Base-by-base conservation (phyloP, 1,140 invertebrate genomes). In the Lepidurus arcticus region DNA sequence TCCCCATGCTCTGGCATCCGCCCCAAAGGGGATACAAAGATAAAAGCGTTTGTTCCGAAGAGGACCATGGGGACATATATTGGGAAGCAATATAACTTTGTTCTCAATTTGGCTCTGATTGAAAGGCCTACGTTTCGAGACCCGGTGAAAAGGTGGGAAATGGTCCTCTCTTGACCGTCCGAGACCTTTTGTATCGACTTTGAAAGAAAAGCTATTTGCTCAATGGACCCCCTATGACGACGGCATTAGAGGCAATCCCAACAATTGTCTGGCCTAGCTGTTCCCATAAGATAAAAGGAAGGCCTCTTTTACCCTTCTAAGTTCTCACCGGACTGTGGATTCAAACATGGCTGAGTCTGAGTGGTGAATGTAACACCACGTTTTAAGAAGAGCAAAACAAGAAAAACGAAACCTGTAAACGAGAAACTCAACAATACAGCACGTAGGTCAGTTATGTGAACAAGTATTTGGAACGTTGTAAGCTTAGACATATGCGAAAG, bases 71-170 rank as follows among this genome's bases (percentile, higher is more conserved):
- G 21, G 16, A 65, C 7, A 65, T n/a, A 65, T 65, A n/a, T 65
- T 13, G 8, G 13, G 53, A 65, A 65, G 21, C 16, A 65, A 65
- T n/a, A 65, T 13, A 65, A 9, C 21, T 13, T 7, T 7, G 16
- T 65, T 65, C 53, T 65, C 53, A 65, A 11, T 65, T 65, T 65
- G 53, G 53, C 53, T 65, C 16, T 65, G 53, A 65, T 65, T 13
- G 53, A 65, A 65, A 65, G 21, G 21, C 53, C 53, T 65, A n/a
- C 53, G 9, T 65, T 65, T 65, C 53, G 16, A n/a, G 53, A 9
- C 53, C 53, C 3, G 53, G 0, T 13, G 8, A 65, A 7, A 21
- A 65, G 45, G 16, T 10, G 16, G 13, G 53, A 65, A 65, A 65
- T 65, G 53, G 53, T 65, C 13, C 16, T 65, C 53, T 65, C 53